These are phyloP conservation scores for Montipora efflorescens DNA, from an alignment of 64 coral and sea anemone species.

Conservation along the genomic window DNA sequence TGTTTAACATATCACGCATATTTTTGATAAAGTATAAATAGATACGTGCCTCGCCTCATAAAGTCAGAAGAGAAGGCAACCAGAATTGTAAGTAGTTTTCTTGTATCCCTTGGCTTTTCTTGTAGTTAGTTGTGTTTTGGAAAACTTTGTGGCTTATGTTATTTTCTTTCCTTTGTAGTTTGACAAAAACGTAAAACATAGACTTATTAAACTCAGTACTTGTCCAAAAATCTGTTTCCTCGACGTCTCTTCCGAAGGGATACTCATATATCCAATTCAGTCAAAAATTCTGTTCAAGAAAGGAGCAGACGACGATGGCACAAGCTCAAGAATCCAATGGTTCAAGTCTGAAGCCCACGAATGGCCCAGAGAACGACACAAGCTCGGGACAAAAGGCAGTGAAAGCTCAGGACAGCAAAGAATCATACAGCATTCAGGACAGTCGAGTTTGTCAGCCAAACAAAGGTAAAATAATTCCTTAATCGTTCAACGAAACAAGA, in stretches of 20 bases:
- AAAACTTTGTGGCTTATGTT: neutral
- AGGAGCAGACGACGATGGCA: neutral
- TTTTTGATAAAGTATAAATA: too few relatives aligned
- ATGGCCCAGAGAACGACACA: conserved; percentile 5
- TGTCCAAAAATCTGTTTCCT: too few relatives aligned
- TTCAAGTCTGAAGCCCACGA: conserved; percentile 7
- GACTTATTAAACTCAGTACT: too few relatives aligned
- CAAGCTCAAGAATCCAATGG: neutral
- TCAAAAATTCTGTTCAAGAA: conserved; percentile 15
- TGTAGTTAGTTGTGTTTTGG: neutral
- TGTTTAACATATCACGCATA: too few relatives aligned
- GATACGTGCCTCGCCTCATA: too few relatives aligned
- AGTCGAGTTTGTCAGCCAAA: neutral
- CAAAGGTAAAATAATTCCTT: conserved; percentile 22
- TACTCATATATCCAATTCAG: conserved; percentile 10
- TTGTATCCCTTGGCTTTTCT: too few relatives aligned
- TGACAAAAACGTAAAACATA: too few relatives aligned
- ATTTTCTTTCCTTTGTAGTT: too few relatives aligned
- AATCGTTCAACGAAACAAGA: conserved; percentile 2
- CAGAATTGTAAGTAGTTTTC: too few relatives aligned
- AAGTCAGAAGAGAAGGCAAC: too few relatives aligned
- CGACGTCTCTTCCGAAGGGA: neutral
- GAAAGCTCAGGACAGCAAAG: neutral
- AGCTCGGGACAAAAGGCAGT: neutral
- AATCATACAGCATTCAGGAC: neutral